phyloP scores from a whole-genome alignment of 2,113 vertebrate genomes.

The Equus przewalskii region DNA sequence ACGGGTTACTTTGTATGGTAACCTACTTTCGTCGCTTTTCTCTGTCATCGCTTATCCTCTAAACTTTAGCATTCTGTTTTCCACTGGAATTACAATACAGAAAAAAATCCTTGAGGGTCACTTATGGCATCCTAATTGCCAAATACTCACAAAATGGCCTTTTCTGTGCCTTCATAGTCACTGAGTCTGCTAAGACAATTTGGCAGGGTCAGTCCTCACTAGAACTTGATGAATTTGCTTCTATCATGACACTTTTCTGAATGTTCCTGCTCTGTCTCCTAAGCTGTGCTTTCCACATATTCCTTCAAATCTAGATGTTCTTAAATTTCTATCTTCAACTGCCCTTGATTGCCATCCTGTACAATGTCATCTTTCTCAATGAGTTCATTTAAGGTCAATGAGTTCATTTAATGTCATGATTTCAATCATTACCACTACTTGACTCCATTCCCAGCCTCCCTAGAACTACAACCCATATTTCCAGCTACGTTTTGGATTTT shows the following conservation, averaged over 20 bases:
- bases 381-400: not conserved
- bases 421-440: not conserved
- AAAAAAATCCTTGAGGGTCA: not conserved
- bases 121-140: not conserved
- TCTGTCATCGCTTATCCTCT: not conserved
- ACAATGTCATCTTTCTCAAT: not conserved
- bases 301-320: not conserved
- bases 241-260: not conserved
- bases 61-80: not conserved
- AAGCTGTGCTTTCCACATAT: not conserved
- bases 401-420: not conserved
- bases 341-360: not conserved
- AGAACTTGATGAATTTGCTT: not conserved
- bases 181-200: not conserved
- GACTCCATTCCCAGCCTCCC: not conserved
- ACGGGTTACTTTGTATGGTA: not conserved
- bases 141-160: not conserved
- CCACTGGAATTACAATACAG: not conserved
- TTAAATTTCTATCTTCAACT: not conserved
- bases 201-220: not conserved
- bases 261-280: not conserved
- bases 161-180: not conserved
- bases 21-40: not conserved
- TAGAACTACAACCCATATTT: not conserved
- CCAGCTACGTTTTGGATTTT: not conserved